Evolutionary conservation across 2,797 vertebrate species (phyloP).

Genomic region (Steatocranus sp.): DNA sequence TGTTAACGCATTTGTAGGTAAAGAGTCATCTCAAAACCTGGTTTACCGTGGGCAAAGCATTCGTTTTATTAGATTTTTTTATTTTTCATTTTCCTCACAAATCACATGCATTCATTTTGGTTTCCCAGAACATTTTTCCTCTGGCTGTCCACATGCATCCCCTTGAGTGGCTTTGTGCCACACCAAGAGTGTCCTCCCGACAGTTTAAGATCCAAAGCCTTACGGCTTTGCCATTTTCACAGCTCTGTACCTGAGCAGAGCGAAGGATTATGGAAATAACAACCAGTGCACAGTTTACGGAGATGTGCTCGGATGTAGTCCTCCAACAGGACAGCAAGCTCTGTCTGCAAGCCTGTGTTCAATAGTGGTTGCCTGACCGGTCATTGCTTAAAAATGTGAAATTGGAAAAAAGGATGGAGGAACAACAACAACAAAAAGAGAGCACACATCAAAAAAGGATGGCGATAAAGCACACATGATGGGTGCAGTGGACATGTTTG

Average conservation of each 20-base stretch:
- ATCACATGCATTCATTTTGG: neutral
- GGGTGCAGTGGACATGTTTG: neutral
- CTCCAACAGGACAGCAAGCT: neutral
- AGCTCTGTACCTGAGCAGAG: neutral
- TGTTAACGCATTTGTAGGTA: conserved; percentile 32
- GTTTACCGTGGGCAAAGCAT: neutral
- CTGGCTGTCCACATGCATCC: neutral
- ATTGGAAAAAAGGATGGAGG: neutral
- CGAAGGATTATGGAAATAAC: neutral
- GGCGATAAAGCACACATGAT: neutral
- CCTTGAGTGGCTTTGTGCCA: neutral
- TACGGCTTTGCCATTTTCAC: neutral
- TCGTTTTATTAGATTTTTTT: neutral
- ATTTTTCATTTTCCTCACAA: neutral
- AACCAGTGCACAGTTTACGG: neutral
- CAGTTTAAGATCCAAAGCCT: neutral
- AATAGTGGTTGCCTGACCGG: neutral
- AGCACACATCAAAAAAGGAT: neutral
- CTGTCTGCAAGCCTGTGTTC: neutral
- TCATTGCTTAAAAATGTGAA: neutral
- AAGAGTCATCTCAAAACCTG: conserved; percentile 9
- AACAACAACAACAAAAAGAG: neutral
- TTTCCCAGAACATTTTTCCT: neutral
- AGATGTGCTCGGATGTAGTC: neutral
- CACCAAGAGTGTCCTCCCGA: neutral